Evolutionary conservation across 2,888 invertebrate genomes (phyloP).

Genomic region (Deilephila elpenor): DNA sequence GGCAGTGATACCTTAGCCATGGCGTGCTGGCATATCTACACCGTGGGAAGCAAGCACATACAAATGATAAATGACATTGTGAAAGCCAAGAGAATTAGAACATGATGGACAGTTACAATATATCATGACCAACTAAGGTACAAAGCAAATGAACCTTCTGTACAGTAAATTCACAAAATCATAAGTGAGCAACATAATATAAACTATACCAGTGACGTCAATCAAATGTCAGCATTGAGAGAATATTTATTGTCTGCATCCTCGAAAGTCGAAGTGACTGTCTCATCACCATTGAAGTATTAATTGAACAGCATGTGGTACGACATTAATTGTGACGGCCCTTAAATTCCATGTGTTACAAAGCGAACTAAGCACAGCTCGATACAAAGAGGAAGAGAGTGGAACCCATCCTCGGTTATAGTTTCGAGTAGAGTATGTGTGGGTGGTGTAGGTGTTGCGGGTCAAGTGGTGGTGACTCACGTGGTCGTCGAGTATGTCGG

Average conservation of each 20-base stretch:
- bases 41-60: conserved; percentile 70
- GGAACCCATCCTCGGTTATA: background rate
- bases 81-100: conserved; percentile 47
- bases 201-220: background rate
- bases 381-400: background rate
- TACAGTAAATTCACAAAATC: background rate
- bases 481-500: conserved; percentile 74
- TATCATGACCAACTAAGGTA: conserved; percentile 16
- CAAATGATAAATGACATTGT: conserved; percentile 57
- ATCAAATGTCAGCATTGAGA: background rate
- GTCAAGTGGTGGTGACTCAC: conserved; percentile 50
- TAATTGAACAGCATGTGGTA: background rate
- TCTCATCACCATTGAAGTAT: background rate
- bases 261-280: background rate
- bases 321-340: conserved; percentile 5
- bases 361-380: conserved; percentile 5
- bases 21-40: conserved; percentile 73
- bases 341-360: background rate
- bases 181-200: background rate
- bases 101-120: conserved; percentile 15
- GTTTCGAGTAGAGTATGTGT: background rate
- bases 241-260: background rate
- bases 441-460: background rate
- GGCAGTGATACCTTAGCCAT: conserved; percentile 73
- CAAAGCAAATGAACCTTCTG: background rate